phyloP scores from a whole-genome alignment of 2,113 vertebrate genomes.

The Noturus placidus region DNA sequence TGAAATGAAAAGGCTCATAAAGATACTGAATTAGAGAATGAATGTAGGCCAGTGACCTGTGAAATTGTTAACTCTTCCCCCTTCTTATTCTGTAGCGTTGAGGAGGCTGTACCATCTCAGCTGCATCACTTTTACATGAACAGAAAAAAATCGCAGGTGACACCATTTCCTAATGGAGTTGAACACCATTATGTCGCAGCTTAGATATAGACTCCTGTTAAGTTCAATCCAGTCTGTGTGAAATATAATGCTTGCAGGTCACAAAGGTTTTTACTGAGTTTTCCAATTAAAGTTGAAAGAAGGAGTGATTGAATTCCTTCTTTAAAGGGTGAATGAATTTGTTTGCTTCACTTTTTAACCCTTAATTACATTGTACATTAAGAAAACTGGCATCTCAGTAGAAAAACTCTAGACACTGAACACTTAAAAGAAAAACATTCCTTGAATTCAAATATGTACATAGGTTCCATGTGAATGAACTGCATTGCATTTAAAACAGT shows the following conservation, averaged over 20 bases:
- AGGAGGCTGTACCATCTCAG: constrained; percentile 50
- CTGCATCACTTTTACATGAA: constrained; percentile 37
- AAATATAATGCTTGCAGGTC: constrained; percentile 36
- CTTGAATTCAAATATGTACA: neutral
- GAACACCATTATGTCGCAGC: constrained; percentile 15
- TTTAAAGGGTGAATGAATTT: constrained; percentile 18
- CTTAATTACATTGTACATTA: neutral
- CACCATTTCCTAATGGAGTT: constrained; percentile 38
- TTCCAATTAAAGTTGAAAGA: constrained; percentile 32
- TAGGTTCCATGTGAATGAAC: neutral
- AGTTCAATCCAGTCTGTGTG: constrained; percentile 14
- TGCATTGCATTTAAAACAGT: neutral
- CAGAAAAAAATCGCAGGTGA: neutral
- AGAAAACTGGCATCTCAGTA: too few relatives aligned
- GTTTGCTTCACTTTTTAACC: constrained; percentile 25
- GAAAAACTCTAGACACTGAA: too few relatives aligned
- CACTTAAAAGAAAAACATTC: neutral
- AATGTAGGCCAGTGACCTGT: constrained; percentile 16
- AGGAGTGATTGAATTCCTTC: constrained; percentile 42
- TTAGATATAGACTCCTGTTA: constrained; percentile 12
- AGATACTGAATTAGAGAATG: constrained; percentile 3
- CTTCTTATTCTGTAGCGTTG: constrained; percentile 15
- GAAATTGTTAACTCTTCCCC: constrained; percentile 33
- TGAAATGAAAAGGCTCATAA: neutral
- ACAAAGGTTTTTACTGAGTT: constrained; percentile 29